phyloP scores from a whole-genome alignment of 2,888 invertebrate species.

The Ethmia dodecea region DNA sequence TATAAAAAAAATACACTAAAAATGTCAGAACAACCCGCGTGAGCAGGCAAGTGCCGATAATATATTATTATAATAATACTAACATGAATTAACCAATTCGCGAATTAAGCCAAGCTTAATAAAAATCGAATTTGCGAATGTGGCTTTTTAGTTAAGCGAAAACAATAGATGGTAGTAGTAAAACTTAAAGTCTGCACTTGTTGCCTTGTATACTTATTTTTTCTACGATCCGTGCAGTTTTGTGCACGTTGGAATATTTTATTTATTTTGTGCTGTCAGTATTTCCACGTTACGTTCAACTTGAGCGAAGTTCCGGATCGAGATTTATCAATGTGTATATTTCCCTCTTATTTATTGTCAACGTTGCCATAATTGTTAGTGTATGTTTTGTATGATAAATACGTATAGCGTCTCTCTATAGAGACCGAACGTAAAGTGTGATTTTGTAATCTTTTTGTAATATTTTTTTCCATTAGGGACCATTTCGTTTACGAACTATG shows the following conservation, averaged over 20 bases:
- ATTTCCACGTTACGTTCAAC: slow-evolving; percentile 38
- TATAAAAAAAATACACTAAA: slow-evolving; percentile 15
- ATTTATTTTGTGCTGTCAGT: slow-evolving; percentile 65
- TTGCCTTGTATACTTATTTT: slow-evolving; percentile 73
- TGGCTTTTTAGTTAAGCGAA: slow-evolving; percentile 64
- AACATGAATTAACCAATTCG: slow-evolving; percentile 68
- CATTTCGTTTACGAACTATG: slow-evolving; percentile 63
- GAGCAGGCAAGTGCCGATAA: slow-evolving; percentile 40
- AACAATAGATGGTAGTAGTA: slow-evolving; percentile 65
- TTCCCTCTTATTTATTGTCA: slow-evolving; percentile 70
- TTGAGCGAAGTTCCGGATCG: slow-evolving; percentile 26
- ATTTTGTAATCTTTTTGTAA: slow-evolving; percentile 64
- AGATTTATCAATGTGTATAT: slow-evolving; percentile 58
- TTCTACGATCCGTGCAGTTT: slow-evolving; percentile 60
- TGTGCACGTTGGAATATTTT: slow-evolving; percentile 46
- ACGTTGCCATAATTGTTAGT: slow-evolving; percentile 77
- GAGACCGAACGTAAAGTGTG: slow-evolving; percentile 57
- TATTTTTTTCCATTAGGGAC: slow-evolving; percentile 70
- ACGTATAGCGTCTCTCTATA: slow-evolving; percentile 63
- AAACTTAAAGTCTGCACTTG: slow-evolving; percentile 76
- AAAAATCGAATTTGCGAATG: slow-evolving; percentile 58
- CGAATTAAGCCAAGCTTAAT: slow-evolving; percentile 71
- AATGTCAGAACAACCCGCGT: slow-evolving; percentile 39
- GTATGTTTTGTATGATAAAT: slow-evolving; percentile 68
- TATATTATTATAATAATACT: slow-evolving; percentile 51